Evolutionary conservation across 2,113 vertebrate species (phyloP).

Genomic region (Microcebus jonahi): DNA sequence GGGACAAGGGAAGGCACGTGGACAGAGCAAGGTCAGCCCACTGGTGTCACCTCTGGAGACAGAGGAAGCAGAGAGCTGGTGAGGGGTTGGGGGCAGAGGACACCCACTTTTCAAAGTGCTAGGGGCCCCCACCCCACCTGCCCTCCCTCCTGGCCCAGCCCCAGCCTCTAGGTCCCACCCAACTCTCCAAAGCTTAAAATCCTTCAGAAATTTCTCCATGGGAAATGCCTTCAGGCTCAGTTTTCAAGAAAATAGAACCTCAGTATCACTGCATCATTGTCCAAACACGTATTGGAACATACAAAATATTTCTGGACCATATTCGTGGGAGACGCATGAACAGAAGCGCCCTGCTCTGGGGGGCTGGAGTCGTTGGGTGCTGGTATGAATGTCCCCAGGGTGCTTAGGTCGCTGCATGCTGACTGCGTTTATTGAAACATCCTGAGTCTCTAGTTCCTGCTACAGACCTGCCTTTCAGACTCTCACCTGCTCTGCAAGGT

Average conservation of each 20-base stretch:
- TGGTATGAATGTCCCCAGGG: rapidly evolving
- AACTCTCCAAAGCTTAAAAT: not conserved
- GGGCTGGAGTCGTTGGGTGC: not conserved
- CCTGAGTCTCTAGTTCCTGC: not conserved
- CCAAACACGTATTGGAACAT: not conserved
- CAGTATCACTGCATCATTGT: not conserved
- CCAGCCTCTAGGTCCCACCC: not conserved
- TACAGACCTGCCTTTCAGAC: not conserved
- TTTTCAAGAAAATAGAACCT: not conserved
- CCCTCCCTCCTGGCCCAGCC: not conserved
- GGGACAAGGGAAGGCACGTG: rapidly evolving
- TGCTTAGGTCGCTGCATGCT: rapidly evolving
- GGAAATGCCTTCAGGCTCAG: not conserved
- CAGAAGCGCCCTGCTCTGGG: rapidly evolving
- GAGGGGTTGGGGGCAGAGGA: too few species aligned
- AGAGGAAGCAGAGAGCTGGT: too few species aligned
- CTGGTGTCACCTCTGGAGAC: not conserved
- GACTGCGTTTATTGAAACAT: rapidly evolving
- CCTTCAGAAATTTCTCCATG: not conserved
- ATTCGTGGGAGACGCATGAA: rapidly evolving
- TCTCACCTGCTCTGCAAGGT: not conserved
- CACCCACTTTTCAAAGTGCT: rapidly evolving
- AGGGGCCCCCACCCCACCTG: not conserved
- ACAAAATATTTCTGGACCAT: not conserved
- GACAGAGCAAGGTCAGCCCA: not conserved